phyloP scores from a whole-genome alignment of 2,888 invertebrate species.

The Lacanobia wlatinum region DNA sequence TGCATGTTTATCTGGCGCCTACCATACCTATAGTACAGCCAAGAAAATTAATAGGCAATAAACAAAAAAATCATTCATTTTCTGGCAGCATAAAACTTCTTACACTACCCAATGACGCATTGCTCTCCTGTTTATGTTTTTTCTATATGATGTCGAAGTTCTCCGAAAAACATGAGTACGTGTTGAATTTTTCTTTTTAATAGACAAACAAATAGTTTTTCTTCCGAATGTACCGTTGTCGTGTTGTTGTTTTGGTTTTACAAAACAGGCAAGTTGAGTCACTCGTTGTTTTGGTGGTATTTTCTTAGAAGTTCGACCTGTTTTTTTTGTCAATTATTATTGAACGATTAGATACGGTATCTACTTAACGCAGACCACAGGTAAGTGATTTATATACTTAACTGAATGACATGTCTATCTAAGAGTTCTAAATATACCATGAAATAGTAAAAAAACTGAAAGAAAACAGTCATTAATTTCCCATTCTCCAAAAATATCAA shows the following conservation, averaged over 20 bases:
- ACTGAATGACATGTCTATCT: not conserved
- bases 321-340: not conserved
- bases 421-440: not conserved
- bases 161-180: slow-evolving; percentile 2
- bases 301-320: not conserved
- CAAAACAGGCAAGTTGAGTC: slow-evolving; percentile 8
- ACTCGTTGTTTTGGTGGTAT: not conserved
- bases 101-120: slow-evolving; percentile 5
- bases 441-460: not conserved
- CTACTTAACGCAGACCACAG: not conserved
- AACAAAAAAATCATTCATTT: not conserved
- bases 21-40: no score
- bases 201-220: slow-evolving; percentile 20
- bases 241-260: slow-evolving; percentile 5
- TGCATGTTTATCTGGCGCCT: no score
- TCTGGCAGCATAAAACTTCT: not conserved
- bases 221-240: slow-evolving; percentile 2
- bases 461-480: not conserved
- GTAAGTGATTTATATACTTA: no score
- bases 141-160: slow-evolving; percentile 11
- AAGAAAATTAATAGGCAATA: not conserved
- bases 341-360: not conserved
- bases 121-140: slow-evolving; percentile 23
- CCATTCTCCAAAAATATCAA: not conserved
- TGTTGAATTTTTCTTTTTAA: slow-evolving; percentile 10